These are phyloP conservation scores for Glossosoma conforme DNA, from an alignment of 1,140 invertebrate genomes.

Conservation along the genomic window DNA sequence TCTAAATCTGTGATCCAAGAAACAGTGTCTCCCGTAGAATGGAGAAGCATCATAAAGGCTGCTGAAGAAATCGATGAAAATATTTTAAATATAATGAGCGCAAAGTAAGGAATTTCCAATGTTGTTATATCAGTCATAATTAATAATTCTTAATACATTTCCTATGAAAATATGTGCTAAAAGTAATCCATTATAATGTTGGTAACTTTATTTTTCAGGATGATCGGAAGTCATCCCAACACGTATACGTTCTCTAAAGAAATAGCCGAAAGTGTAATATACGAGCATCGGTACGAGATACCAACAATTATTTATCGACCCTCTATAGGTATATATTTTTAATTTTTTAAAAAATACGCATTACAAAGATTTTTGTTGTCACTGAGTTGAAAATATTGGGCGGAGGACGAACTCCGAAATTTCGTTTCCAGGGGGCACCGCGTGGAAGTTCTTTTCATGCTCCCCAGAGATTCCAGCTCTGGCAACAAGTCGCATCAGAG, in stretches of 20 bases:
- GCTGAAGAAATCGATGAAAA: conserved; percentile 62
- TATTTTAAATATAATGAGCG: conserved; percentile 46
- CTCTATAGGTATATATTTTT: conserved; percentile 39
- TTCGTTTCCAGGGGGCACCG: no score
- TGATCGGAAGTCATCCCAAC: conserved; percentile 47
- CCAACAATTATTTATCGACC: conserved; percentile 69
- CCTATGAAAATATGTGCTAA: no score
- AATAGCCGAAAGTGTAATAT: conserved; percentile 56
- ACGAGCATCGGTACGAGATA: conserved; percentile 51
- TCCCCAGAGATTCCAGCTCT: no score
- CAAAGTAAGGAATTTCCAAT: conserved; percentile 15
- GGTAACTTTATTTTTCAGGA: conserved; percentile 13
- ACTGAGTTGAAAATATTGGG: no score
- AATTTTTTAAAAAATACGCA: no score
- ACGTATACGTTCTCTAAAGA: conserved; percentile 65
- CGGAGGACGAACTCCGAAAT: no score
- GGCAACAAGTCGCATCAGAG: no score
- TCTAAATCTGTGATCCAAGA: conserved; percentile 54
- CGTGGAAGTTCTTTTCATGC: no score
- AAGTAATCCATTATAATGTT: no score
- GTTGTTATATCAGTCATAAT: no score
- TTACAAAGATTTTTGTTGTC: no score
- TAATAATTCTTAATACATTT: no score
- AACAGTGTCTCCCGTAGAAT: conserved; percentile 57
- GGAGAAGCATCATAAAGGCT: conserved; percentile 64